Evolutionary conservation across 2,888 invertebrate species (phyloP), one percentile per base, ranked within the genome.

Genomic region (Coecobrya sp.): DNA sequence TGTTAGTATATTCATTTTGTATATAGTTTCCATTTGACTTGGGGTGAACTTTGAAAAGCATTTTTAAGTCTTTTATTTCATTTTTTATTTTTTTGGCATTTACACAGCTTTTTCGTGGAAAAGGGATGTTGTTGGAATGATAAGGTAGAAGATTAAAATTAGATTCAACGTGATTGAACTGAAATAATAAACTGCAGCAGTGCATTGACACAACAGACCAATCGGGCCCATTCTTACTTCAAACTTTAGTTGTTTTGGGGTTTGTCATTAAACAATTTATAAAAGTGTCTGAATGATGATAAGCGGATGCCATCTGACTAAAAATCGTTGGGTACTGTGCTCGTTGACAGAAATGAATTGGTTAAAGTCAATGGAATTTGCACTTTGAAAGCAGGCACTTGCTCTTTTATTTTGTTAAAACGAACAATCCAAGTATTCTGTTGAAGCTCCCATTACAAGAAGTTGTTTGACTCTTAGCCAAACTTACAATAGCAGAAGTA

Each of bases 11-110:
- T 7, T 10, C 49, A 49, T 7, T 55, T 8, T 19, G n/a, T 22
- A 52, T 30, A 19, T 19, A 81, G 30, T 88, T 88, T 88, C 88
- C 88, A 79, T 76, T 88, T 79, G 88, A 88, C 88, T 79, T 88
- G 42, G 19, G 42, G 25, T 88, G 88, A 88, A 88, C 88, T 79
- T 22, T 73, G n/a, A 73, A 68, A 70, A 45, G 19, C 19, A 11
- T 11, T 49, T 49, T 70, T 27, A 22, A 52, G 49, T 30, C 42
- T 86, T 62, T 55, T 27, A 70, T 70, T 45, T 49, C 16, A 27
- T 62, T 55, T 10, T 62, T 68, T 42, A 1, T 55, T 36, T 86
- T 79, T 79, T 88, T 88, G 88, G 65, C 79, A 88, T 76, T 79
- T 85, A 27, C 16, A n/a, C n/a, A 19, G 81, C 25, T 25, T 1